These are phyloP conservation scores for Sesia apiformis DNA, from an alignment of 2,888 invertebrate genomes.

Conservation along the genomic window DNA sequence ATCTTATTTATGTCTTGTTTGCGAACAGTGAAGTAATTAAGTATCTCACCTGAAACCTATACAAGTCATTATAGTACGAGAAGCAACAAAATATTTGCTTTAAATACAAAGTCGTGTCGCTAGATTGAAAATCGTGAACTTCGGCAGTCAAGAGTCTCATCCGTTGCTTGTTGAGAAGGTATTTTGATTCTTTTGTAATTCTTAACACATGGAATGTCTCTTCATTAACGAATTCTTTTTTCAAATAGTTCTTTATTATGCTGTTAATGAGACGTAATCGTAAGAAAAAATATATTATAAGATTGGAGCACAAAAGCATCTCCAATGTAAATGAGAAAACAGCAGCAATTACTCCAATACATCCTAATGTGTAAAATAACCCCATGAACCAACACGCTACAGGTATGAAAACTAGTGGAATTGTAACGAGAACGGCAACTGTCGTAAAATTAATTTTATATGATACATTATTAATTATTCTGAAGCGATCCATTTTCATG, in stretches of 20 bases:
- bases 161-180: neutral
- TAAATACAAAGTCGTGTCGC: neutral
- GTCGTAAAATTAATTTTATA: neutral
- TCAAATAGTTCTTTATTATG: slow-evolving; percentile 16
- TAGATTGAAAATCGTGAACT: neutral
- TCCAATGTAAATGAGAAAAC: neutral
- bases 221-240: neutral
- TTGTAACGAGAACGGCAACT: neutral
- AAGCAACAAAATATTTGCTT: neutral
- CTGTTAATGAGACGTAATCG: slow-evolving; percentile 35
- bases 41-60: neutral
- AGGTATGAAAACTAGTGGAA: neutral
- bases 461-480: neutral
- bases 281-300: slow-evolving; percentile 29
- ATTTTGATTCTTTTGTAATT: neutral
- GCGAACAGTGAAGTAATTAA: no score
- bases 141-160: neutral
- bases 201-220: neutral
- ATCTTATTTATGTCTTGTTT: no score
- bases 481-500: slow-evolving; percentile 4
- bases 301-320: slow-evolving; percentile 11
- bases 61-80: neutral
- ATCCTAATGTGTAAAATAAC: neutral
- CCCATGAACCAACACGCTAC: neutral
- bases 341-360: neutral